These are phyloP conservation scores for Alectura lathami DNA, from an alignment of 2,113 vertebrate genomes.

Conservation along the genomic window DNA sequence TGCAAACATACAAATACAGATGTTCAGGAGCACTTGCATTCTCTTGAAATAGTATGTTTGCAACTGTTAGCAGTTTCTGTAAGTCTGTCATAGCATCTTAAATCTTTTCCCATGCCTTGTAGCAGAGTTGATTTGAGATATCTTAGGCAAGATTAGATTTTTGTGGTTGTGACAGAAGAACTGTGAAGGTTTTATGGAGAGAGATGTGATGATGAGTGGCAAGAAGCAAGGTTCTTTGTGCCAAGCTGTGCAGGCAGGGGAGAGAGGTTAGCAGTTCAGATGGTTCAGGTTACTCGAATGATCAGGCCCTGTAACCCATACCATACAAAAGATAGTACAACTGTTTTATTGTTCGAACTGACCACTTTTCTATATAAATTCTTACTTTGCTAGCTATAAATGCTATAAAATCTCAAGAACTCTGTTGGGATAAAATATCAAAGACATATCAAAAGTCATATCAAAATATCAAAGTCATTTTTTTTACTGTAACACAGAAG, in stretches of 20 bases:
- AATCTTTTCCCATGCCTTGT: slow-evolving; percentile 12
- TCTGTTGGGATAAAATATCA: not conserved
- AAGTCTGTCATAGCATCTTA: not conserved
- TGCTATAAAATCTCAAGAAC: not conserved
- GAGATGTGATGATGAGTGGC: not conserved
- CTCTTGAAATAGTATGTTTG: not conserved
- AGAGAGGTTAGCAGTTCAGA: not conserved
- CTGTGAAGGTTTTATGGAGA: slow-evolving; percentile 27
- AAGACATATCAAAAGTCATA: too few species aligned
- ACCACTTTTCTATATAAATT: not conserved
- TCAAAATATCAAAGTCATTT: too few species aligned
- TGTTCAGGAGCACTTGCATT: slow-evolving; percentile 36
- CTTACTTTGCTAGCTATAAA: not conserved
- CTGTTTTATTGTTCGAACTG: not conserved
- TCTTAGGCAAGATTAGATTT: not conserved
- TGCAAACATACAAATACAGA: slow-evolving; percentile 17
- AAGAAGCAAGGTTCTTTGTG: not conserved
- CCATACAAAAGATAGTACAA: not conserved
- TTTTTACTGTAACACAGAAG: not conserved
- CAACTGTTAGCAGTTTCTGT: slow-evolving; percentile 20
- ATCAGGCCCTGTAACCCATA: not conserved
- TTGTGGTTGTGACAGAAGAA: not conserved
- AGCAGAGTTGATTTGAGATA: not conserved
- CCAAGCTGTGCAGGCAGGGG: not conserved
- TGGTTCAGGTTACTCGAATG: not conserved